Percentiles rank a stretch among this genome's conserved stretches.
Conservation (phyloP, 64 coral and sea anemone genomes). For the Astreopora myriophthalma region DNA sequence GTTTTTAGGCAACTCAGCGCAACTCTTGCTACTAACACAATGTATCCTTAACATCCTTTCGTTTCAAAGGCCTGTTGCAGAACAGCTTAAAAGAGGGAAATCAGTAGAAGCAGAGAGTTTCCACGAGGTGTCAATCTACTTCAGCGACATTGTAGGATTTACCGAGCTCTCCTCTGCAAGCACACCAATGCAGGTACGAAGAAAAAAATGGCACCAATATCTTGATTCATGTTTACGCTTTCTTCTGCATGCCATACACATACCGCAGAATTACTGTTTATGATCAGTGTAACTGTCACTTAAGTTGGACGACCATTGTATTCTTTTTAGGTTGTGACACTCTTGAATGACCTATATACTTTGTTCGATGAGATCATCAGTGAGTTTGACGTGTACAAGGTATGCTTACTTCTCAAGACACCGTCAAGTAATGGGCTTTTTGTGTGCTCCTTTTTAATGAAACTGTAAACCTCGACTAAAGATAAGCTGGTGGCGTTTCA, state of each 20-base stretch:
- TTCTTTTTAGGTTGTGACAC: constrained; percentile 75
- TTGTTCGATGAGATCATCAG: constrained; percentile 96
- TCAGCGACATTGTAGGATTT: constrained; percentile 95
- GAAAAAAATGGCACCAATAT: too few species aligned
- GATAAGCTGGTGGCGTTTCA: too few species aligned
- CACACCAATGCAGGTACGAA: constrained; percentile 80
- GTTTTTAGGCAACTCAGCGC: too few species aligned
- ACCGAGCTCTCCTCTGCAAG: constrained; percentile 92
- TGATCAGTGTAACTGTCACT: not conserved
- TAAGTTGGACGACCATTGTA: not conserved
- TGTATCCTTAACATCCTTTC: not conserved
- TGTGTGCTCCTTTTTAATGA: not conserved
- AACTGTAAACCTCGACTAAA: not conserved
- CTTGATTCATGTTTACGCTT: too few species aligned
- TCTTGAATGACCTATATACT: constrained; percentile 94
- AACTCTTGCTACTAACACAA: too few species aligned
- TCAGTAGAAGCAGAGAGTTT: constrained; percentile 95
- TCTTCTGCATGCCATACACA: too few species aligned
- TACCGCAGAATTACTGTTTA: not conserved
- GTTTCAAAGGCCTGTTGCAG: constrained; percentile 78
- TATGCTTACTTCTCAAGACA: not conserved
- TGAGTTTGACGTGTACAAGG: constrained; percentile 96
- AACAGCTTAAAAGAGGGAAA: constrained; percentile 92
- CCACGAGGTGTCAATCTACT: constrained; percentile 89
- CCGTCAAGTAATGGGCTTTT: not conserved